Base-by-base conservation (phyloP, 2,113 vertebrate genomes). In the Propithecus coquereli region DNA sequence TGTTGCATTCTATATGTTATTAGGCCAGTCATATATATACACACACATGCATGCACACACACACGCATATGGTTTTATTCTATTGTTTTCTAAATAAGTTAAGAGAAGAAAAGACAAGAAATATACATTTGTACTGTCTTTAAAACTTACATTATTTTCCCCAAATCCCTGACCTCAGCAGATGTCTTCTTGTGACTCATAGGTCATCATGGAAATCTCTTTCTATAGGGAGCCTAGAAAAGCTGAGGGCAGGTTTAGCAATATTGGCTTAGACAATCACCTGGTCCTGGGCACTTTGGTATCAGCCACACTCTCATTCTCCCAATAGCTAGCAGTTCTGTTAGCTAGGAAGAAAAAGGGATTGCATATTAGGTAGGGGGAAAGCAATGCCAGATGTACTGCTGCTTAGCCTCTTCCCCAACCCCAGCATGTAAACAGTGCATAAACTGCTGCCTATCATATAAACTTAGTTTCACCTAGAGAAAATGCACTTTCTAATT, bases 341-440 rank as follows among this genome's bases (percentile, higher is more conserved):
- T 74, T 32, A 66, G 13, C 12, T 50, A 27, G 59, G 8, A 63
- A 59, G 37, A 43, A 32, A 81, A 47, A 63, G 13, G n/a, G 37
- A 34, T 18, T 57, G 11, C 0, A 30, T 52, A 43, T 54, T 25
- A 88, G 11, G 32, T 8, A 43, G 32, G 40, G 37, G 2, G 57
- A 63, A 86, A 59, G 8, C 0, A 30, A 20, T 77, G n/a, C 40
- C n/a, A 43, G 22, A 22, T 45, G 3, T 11, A 12, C 20, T 59
- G 8, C 2, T 68, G 7, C n/a, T 37, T 14, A 6, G 1, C 13
- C 8, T 74, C 3, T 12, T 61, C 2, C n/a, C 9, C 9, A 30
- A 25, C 27, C 1, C 4, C 20, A 50, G 20, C 4, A 30, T 3
- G 32, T 90, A 57, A 47, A 77, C 6, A 59, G 50, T 4, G 34